Evolutionary conservation across 2,888 invertebrate species (phyloP).

Genomic region (Vannuccia rotundouncinata): DNA sequence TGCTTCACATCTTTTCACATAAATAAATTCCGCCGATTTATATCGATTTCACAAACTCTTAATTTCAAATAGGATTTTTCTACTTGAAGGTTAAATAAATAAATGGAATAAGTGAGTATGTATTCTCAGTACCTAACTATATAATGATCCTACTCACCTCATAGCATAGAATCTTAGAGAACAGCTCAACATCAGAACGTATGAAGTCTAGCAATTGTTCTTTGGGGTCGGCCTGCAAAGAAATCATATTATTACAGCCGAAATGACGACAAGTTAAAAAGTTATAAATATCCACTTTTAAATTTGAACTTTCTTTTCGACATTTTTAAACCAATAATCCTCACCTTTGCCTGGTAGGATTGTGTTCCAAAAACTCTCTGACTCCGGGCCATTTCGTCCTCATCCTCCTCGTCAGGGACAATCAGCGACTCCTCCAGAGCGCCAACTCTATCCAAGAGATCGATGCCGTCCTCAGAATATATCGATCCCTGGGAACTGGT

Average conservation of each 20-base stretch:
- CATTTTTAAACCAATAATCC: constrained; percentile 8
- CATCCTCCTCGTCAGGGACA: not conserved
- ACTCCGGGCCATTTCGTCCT: not conserved
- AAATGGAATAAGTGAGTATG: too few species aligned
- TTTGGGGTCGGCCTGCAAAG: constrained; percentile 4
- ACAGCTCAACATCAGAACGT: constrained; percentile 51
- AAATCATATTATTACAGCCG: not conserved
- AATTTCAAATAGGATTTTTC: too few species aligned
- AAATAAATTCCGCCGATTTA: too few species aligned
- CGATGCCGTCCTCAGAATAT: not conserved
- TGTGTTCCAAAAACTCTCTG: not conserved
- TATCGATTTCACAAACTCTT: not conserved
- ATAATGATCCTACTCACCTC: constrained; percentile 49
- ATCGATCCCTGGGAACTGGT: not conserved
- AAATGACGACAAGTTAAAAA: too few species aligned
- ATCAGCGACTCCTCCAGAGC: constrained; percentile 42
- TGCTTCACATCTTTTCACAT: too few species aligned
- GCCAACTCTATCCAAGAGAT: constrained; percentile 18
- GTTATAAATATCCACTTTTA: not conserved
- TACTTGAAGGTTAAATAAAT: too few species aligned
- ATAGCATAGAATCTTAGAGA: constrained; percentile 58
- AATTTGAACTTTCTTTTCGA: not conserved
- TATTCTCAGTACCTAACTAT: not conserved
- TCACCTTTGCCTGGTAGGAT: not conserved
- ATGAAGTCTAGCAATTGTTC: constrained; percentile 50